Percentiles rank a stretch among this genome's conserved stretches.
These are phyloP conservation scores for Ginglymostoma cirratum DNA, from an alignment of 2,113 vertebrate genomes.

Conservation along the genomic window DNA sequence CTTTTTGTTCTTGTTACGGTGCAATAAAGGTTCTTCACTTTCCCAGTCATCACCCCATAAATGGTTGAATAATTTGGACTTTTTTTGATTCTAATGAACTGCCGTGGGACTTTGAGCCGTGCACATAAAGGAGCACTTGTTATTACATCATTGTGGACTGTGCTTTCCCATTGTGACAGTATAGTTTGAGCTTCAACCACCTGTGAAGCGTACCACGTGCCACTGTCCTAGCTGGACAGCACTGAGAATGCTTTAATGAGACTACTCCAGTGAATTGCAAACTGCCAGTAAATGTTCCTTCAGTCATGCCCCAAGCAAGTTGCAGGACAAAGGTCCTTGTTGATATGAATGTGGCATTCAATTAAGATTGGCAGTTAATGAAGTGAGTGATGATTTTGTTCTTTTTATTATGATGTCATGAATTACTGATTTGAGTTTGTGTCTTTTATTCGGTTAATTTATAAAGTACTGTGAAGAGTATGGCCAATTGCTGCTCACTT, in stretches of 20 bases:
- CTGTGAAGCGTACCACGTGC: constrained; percentile 36
- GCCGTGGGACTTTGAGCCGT: constrained; percentile 27
- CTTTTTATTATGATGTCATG: constrained; percentile 37
- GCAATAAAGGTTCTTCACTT: constrained; percentile 38
- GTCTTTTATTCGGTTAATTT: constrained; percentile 8
- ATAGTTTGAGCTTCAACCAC: constrained; percentile 21
- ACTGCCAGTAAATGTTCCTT: constrained; percentile 29
- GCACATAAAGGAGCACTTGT: constrained; percentile 36
- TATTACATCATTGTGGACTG: constrained; percentile 34
- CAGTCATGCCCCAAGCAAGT: constrained; percentile 35
- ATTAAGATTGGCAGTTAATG: constrained; percentile 37
- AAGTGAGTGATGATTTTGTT: constrained; percentile 36
- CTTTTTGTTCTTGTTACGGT: constrained; percentile 37
- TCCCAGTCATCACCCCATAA: constrained; percentile 38
- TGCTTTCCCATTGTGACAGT: constrained; percentile 22
- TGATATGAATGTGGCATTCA: constrained; percentile 37
- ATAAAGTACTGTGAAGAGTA: constrained; percentile 36
- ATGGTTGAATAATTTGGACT: constrained; percentile 24
- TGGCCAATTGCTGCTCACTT: constrained; percentile 30
- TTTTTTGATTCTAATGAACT: constrained; percentile 32
- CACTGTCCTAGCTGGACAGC: constrained; percentile 33
- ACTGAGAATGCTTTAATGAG: constrained; percentile 37
- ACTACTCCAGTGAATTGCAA: not conserved
- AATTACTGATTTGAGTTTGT: constrained; percentile 36
- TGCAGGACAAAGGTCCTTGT: constrained; percentile 10